Evolutionary conservation across 2,888 invertebrate species (phyloP), one percentile per base, ranked within the genome.

Genomic region (Invenusta paracnida): DNA sequence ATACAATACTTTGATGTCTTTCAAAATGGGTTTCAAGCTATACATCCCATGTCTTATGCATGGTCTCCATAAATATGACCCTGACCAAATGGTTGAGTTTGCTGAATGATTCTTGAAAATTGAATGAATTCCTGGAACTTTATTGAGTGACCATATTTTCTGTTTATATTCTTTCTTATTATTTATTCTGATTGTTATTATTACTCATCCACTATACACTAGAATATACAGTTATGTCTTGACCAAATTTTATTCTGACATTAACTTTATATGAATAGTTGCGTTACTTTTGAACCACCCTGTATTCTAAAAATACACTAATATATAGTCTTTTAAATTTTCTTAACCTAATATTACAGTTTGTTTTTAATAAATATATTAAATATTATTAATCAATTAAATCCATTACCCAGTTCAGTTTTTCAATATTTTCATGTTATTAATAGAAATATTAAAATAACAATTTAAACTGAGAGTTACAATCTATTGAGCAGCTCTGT

Each of bases 141-240:
- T n/a, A n/a, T n/a, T 66, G 13, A n/a, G n/a, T 17, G 66, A 66
- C 13, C 13, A 66, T 66, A n/a, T 66, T 66, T 66, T n/a, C 66
- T 66, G 13, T 66, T 11, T 66, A 17, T 11, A 66, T 66, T 66
- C 66, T 66, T 86, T 88, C 87, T 83, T 89, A 31, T 88, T 88
- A 88, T 87, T 85, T 30, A n/a, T n/a, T n/a, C n/a, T n/a, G n/a
- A n/a, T n/a, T n/a, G n/a, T n/a, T n/a, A n/a, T n/a, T n/a, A n/a
- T n/a, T n/a, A n/a, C n/a, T n/a, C n/a, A n/a, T n/a, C n/a, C n/a
- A n/a, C n/a, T n/a, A n/a, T n/a, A n/a, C n/a, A n/a, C n/a, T n/a
- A n/a, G n/a, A n/a, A n/a, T n/a, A n/a, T n/a, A n/a, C n/a, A n/a
- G n/a, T n/a, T n/a, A n/a, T n/a, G n/a, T n/a, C n/a, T n/a, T n/a